A percentile compares a stretch with the other conserved stretches of the same genome.
Conservation (phyloP, 2,797 vertebrate species). For the Enoplosus armatus region DNA sequence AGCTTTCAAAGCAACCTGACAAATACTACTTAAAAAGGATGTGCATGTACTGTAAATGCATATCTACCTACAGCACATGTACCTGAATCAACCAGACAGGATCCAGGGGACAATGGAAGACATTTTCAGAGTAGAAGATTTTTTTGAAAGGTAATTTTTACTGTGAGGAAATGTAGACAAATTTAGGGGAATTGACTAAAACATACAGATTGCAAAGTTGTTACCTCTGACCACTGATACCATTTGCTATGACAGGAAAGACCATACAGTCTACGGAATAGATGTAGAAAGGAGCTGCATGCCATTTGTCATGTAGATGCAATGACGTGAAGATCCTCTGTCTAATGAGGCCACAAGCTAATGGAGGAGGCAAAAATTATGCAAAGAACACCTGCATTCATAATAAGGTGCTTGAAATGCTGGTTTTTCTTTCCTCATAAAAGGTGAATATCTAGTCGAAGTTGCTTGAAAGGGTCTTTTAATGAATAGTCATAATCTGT, state of each 20-base stretch:
- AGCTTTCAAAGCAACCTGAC: slow-evolving; percentile 26
- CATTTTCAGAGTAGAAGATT: background rate
- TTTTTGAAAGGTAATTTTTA: background rate
- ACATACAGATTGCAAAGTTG: background rate
- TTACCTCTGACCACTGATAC: background rate
- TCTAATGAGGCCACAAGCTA: slow-evolving; percentile 51
- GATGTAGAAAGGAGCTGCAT: slow-evolving; percentile 11
- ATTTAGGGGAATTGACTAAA: background rate
- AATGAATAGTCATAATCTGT: slow-evolving; percentile 80
- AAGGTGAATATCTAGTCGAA: slow-evolving; percentile 51
- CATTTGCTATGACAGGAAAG: background rate
- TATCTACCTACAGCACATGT: background rate
- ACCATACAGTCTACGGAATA: background rate
- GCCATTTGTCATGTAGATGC: slow-evolving; percentile 63
- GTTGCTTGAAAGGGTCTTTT: slow-evolving; percentile 69
- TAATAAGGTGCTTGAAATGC: slow-evolving; percentile 60
- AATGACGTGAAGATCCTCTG: slow-evolving; percentile 40
- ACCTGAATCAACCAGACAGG: slow-evolving; percentile 3
- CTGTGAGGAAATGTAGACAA: background rate
- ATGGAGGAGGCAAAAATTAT: slow-evolving; percentile 60
- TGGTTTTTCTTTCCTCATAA: slow-evolving; percentile 46
- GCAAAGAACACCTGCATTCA: slow-evolving; percentile 71
- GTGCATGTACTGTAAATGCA: background rate
- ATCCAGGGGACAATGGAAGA: background rate
- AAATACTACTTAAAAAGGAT: slow-evolving; percentile 8